A percentile compares a stretch with the other conserved stretches of the same genome.
Conservation (phyloP, 2,113 vertebrate species). For the Pygoscelis antarcticus region DNA sequence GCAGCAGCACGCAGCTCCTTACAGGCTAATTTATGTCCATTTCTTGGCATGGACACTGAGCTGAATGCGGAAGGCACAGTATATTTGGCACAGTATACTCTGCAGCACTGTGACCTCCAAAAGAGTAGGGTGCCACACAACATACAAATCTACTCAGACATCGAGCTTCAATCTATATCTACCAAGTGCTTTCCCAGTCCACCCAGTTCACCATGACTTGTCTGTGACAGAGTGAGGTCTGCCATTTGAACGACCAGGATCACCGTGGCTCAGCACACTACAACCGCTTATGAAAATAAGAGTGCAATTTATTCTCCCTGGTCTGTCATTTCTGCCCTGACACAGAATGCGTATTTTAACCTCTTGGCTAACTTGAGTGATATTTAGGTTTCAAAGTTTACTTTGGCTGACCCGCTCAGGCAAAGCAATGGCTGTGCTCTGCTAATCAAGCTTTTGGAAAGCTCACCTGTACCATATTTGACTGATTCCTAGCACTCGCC, state of each 20-base stretch:
- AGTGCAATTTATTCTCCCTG: neutral
- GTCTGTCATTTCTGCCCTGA: neutral
- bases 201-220: neutral
- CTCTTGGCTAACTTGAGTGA: neutral
- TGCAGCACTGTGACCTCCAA: neutral
- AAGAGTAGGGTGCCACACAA: accelerated
- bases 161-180: accelerated
- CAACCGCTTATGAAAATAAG: neutral
- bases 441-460: neutral
- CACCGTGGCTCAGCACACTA: neutral
- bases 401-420: neutral
- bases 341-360: accelerated
- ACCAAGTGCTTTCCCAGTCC: neutral
- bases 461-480: neutral
- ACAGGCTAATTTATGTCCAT: neutral
- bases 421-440: neutral
- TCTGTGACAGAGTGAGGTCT: neutral
- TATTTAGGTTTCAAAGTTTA: neutral
- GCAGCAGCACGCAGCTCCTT: neutral
- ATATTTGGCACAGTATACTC: neutral
- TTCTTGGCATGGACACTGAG: neutral
- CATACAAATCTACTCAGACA: neutral
- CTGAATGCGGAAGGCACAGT: neutral
- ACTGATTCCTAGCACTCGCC: neutral
- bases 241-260: neutral